Evolutionary conservation across 1,140 invertebrate species (phyloP).

Genomic region (Drosophila setifemur): DNA sequence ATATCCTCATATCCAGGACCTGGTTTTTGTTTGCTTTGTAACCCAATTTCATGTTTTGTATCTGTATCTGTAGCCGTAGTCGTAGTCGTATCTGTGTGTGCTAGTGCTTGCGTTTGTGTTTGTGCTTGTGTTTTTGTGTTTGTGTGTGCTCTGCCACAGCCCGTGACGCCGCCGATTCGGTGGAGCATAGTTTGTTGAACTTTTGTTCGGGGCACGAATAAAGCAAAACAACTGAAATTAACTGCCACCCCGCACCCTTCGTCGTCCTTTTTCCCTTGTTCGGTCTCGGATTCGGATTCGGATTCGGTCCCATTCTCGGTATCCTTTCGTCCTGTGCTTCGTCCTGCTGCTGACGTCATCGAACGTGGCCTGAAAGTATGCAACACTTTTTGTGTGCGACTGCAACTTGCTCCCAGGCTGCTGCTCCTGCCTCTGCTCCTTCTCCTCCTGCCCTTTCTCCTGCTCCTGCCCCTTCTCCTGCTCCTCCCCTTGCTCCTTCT

Average conservation of each 20-base stretch:
- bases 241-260: constrained; percentile 36
- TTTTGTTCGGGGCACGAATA: constrained; percentile 51
- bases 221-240: constrained; percentile 58
- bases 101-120: too few relatives aligned
- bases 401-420: constrained; percentile 7
- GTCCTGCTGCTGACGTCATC: constrained; percentile 62
- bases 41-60: constrained; percentile 61
- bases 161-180: constrained; percentile 52
- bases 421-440: too few relatives aligned
- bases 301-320: constrained; percentile 19
- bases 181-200: constrained; percentile 60
- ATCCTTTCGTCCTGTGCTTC: constrained; percentile 16
- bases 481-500: too few relatives aligned
- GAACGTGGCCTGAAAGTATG: constrained; percentile 55
- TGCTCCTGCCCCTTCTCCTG: not conserved
- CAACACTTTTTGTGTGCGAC: constrained; percentile 52
- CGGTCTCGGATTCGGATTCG: not conserved
- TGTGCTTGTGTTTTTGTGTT: too few relatives aligned
- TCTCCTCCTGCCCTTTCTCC: too few relatives aligned
- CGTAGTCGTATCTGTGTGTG: too few relatives aligned
- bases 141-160: constrained; percentile 10
- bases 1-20: constrained; percentile 13
- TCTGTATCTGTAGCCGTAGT: too few relatives aligned
- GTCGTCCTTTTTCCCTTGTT: not conserved
- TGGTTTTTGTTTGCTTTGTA: constrained; percentile 68